Conservation (phyloP, 2,888 invertebrate genomes). For the Acanthosoma haemorrhoidale region DNA sequence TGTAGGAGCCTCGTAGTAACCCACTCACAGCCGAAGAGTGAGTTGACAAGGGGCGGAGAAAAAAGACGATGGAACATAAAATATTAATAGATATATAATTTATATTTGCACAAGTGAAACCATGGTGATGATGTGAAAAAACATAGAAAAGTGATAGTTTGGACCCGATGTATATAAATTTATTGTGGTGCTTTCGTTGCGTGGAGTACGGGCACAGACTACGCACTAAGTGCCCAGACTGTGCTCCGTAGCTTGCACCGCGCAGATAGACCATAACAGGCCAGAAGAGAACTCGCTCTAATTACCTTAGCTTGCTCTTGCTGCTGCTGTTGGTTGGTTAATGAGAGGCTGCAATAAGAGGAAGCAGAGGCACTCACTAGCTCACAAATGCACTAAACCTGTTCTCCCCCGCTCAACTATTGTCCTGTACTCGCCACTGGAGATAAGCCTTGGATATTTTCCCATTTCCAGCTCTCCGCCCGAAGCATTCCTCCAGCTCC, state of each 20-base stretch:
- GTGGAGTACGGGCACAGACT: not conserved
- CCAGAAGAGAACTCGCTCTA: not conserved
- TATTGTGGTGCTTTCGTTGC: too few species aligned
- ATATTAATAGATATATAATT: too few species aligned
- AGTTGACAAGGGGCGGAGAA: too few species aligned
- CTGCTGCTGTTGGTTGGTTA: not conserved
- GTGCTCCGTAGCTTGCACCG: not conserved
- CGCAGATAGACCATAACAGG: not conserved
- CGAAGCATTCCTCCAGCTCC: not conserved
- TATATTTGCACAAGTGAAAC: too few species aligned
- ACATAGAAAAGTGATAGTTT: too few species aligned
- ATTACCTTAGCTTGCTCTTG: not conserved
- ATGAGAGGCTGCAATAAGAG: not conserved
- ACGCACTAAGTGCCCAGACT: not conserved
- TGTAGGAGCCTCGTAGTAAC: too few species aligned
- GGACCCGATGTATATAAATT: too few species aligned
- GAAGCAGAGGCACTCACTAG: not conserved
- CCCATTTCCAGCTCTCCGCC: not conserved
- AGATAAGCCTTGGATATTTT: slow-evolving; percentile 6
- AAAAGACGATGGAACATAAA: too few species aligned
- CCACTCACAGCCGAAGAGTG: too few species aligned
- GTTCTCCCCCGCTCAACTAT: not conserved
- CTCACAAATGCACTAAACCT: slow-evolving; percentile 12
- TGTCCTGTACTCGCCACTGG: not conserved
- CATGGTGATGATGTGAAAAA: too few species aligned